phyloP scores from a whole-genome alignment of 2,797 vertebrate species.

The Darevskia mixta region DNA sequence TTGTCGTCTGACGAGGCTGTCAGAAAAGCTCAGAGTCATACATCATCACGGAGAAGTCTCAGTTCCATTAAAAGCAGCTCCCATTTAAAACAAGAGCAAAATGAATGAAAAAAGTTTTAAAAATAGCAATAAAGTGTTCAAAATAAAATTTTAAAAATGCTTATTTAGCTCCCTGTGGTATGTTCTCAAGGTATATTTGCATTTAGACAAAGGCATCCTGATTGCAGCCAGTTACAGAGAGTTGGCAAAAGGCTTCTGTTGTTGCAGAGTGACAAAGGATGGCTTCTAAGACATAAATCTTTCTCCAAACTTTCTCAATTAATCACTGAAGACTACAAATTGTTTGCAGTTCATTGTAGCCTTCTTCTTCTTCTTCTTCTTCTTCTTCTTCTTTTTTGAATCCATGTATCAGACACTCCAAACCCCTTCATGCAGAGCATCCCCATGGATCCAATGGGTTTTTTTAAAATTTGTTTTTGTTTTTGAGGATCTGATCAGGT shows the following conservation, averaged over 20 bases:
- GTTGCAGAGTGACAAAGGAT: background rate
- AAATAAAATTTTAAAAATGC: background rate
- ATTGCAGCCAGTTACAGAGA: background rate
- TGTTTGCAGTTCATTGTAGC: background rate
- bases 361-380: too few species aligned
- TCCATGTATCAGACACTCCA: background rate
- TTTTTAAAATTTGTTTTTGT: background rate
- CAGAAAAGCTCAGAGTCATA: constrained; percentile 1
- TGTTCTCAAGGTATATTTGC: constrained; percentile 4
- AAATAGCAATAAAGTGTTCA: background rate
- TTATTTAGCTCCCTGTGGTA: background rate
- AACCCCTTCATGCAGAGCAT: background rate
- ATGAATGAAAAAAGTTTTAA: background rate
- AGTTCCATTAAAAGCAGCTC: background rate
- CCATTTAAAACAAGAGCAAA: background rate
- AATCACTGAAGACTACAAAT: background rate
- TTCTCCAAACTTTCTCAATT: background rate
- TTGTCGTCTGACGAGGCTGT: background rate
- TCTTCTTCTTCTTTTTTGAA: too few species aligned
- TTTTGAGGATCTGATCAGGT: background rate
- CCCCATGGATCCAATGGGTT: background rate
- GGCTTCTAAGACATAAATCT: background rate
- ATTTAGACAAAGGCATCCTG: background rate
- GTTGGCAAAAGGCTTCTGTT: background rate
- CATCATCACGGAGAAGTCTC: background rate